Base-by-base conservation (phyloP, 1,140 invertebrate species). In the Neuroterus valhalla region DNA sequence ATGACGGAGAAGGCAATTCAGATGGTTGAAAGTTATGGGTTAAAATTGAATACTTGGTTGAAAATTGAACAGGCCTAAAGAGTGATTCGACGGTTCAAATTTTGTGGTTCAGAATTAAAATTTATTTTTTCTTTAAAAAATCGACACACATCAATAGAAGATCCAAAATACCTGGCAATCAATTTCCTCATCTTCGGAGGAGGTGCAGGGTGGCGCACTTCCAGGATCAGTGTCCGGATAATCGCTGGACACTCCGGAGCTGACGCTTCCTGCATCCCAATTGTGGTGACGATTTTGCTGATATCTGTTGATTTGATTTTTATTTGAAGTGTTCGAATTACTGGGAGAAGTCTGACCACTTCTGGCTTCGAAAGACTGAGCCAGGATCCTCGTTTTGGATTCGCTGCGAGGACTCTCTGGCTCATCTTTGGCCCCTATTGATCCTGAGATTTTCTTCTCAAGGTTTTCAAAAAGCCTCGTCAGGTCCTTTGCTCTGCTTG, bases 241-340 rank as follows among this genome's bases (percentile, higher is more conserved):
- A 71, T 91, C 90, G 70, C 91, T 91, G 14, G 90, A 91, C 0
- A 91, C 90, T 0, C 91, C 91, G 0, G 91, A 91, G 67, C 91
- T 91, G 0, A 91, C 83, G 70, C 91, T 91, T 0, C 91, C 91
- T 0, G 89, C 81, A 62, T 91, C 91, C 85, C 89, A 90, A 38
- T 87, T 89, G n/a, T 81, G 84, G 38, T 80, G 81, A 68, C 81
- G 82, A 46, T 84, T 83, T 0, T 77, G 76, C 21, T 76, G 81
- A 23, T 81, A 79, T 66, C 74, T 83, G 66, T 71, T 72, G 12
- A 76, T 46, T 55, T 78, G 82, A 23, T 42, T 68, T 62, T 78
- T 83, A n/a, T 87, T 87, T 1, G 81, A 78, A 1, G 79, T 87
- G 38, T 82, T 85, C 0, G 86, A 83, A 44, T 86, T 81, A 52